Evolutionary conservation across 2,113 vertebrate species (phyloP).

Genomic region (Calidris pugnax): DNA sequence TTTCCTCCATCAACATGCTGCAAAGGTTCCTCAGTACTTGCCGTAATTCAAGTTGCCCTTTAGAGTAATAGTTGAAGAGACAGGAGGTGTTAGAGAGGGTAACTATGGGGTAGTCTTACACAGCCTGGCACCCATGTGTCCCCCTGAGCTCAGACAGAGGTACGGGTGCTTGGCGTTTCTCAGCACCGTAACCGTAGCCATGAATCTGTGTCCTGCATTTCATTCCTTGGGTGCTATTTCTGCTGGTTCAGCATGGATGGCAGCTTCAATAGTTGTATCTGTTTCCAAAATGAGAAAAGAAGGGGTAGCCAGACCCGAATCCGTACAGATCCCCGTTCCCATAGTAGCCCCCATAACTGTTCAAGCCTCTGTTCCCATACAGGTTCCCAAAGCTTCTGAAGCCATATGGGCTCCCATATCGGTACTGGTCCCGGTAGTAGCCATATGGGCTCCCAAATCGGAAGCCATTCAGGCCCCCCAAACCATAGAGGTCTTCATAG

Average conservation of each 20-base stretch:
- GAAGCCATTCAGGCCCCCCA: background rate
- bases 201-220: background rate
- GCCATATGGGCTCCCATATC: background rate
- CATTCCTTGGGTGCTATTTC: background rate
- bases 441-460: background rate
- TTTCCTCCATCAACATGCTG: background rate
- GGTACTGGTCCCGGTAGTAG: background rate
- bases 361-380: background rate
- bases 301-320: background rate
- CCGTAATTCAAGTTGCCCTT: background rate
- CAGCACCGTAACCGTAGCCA: background rate
- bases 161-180: rapidly evolving
- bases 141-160: background rate
- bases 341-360: background rate
- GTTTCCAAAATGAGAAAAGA: background rate
- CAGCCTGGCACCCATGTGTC: background rate
- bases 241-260: background rate
- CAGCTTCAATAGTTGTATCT: background rate
- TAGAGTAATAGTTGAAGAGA: background rate
- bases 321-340: background rate
- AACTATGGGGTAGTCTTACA: background rate
- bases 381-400: background rate
- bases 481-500: background rate
- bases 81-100: background rate
- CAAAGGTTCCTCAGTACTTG: background rate